Base-by-base conservation (phyloP, 2,797 vertebrate genomes). In the Helarctos malayanus region DNA sequence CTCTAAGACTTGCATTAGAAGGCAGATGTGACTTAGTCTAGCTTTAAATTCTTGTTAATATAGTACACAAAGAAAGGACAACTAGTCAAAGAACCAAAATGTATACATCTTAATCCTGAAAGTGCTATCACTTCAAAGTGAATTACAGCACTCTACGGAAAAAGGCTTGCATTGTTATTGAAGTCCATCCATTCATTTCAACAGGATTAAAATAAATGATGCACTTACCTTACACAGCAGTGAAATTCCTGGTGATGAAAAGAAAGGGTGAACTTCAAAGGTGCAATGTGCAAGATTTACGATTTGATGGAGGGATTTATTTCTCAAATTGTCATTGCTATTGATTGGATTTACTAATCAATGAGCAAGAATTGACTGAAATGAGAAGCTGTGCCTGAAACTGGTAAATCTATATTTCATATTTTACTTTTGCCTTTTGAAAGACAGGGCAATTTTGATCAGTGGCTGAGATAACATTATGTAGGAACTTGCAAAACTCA, bases 321-420 rank as follows among this genome's bases (percentile, higher is more conserved):
- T 94, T 95, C 78, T 84, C 90, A 98, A 97, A 98, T 98, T 98
- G 95, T 94, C 95, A 97, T 97, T 98, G 97, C 59, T 73, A 93
- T 94, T 98, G 94, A 97, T 94, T 98, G 97, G 96, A 97, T 97
- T 98, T 98, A 97, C 81, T 97, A 97, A 97, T 97, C 96, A 98
- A 97, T 96, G 90, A 87, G 69, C 52, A 91, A 93, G 57, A 87
- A 86, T 78, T 96, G 68, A 91, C 85, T 84, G 79, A 85, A 98
- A 93, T 87, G 88, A 96, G 94, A 96, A 95, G 82, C 89, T 75
- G 78, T 81, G 85, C 45, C 75, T 95, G 91, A 95, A 97, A 94
- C 69, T 94, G 68, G 81, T 79, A 95, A 97, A 95, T 96, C 90
- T 96, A 82, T 97, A 96, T 97, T 97, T 98, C 92, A 98, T 96